Evolutionary conservation across 1,140 invertebrate genomes (phyloP), one percentile per base, ranked within the genome.

Genomic region (Tetramorium parvispinum): DNA sequence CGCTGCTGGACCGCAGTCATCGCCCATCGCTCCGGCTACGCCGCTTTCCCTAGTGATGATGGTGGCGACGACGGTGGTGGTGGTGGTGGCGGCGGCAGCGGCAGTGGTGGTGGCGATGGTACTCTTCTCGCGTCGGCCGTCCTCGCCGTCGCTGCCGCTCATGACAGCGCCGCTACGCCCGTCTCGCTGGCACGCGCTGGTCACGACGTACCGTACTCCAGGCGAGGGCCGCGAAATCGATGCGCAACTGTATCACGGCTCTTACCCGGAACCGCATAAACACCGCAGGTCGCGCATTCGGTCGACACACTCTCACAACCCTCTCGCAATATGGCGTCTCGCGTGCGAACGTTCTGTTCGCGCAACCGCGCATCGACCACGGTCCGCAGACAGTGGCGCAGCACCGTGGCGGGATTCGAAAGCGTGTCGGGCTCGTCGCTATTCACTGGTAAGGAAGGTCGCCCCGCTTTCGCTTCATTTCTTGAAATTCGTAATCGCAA

Each of bases 1-100:
- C 89, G 93, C 93, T 11, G 93, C 89, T 10, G 94, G 89, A 90
- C 93, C 91, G 87, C 92, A 90, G 88, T 94, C 94, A 85, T 87
- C 77, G 66, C 91, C 93, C 93, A 94, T 95, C 81, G 88, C 87
- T 68, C 10, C 63, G n/a, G 86, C 83, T 73, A 75, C 75, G 86
- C 79, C 85, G 40, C 71, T 85, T 87, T 92, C 85, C 63, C 57
- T 88, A 61, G 71, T 55, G 77, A 27, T 24, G 49, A 27, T 73
- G 68, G 46, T 18, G 68, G 46, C n/a, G 21, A 5, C 27, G 70
- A n/a, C 8, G 49, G 7, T 18, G 53, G 8, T 24, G 37, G n/a
- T 6, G 49, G 40, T n/a, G 16, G 21, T 3, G 55, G 10, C 27
- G 70, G 32, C 8, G 49, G 7, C n/a, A 32, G 8, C 24, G 37